Evolutionary conservation across 2,113 vertebrate genomes (phyloP).

Genomic region (Bostrychus sinensis): DNA sequence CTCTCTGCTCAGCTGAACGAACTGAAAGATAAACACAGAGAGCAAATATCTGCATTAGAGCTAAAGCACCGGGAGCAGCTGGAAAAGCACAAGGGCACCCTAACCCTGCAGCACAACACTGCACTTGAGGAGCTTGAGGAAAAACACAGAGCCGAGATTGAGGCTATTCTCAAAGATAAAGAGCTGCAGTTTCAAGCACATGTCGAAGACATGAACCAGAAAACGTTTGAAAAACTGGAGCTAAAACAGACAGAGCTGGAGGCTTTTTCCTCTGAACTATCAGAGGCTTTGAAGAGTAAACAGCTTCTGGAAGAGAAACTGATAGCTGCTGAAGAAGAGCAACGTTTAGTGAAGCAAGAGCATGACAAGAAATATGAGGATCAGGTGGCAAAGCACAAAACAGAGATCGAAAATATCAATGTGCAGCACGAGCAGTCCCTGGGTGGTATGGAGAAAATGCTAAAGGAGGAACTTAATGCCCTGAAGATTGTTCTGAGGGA

Average conservation of each 20-base stretch:
- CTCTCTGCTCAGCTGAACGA: slow-evolving; percentile 77
- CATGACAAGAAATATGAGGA: slow-evolving; percentile 80
- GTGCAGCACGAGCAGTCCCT: slow-evolving; percentile 81
- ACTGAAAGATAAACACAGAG: slow-evolving; percentile 81
- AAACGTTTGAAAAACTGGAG: slow-evolving; percentile 89
- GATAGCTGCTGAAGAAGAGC: slow-evolving; percentile 62
- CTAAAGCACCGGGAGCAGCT: slow-evolving; percentile 84
- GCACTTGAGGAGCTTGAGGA: slow-evolving; percentile 81
- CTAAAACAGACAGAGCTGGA: slow-evolving; percentile 91
- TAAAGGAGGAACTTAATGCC: slow-evolving; percentile 85
- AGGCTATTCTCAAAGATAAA: slow-evolving; percentile 84
- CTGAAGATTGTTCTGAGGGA: slow-evolving; percentile 82
- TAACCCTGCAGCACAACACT: slow-evolving; percentile 77
- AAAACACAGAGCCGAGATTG: slow-evolving; percentile 79
- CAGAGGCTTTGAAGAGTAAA: slow-evolving; percentile 80
- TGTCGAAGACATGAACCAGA: slow-evolving; percentile 92
- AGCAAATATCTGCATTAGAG: slow-evolving; percentile 80
- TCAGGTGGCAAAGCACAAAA: slow-evolving; percentile 75
- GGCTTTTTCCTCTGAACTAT: slow-evolving; percentile 84
- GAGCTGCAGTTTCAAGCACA: slow-evolving; percentile 85
- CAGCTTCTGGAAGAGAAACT: slow-evolving; percentile 83
- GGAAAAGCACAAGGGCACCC: slow-evolving; percentile 74
- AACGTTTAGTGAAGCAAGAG: slow-evolving; percentile 70
- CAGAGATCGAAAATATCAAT: slow-evolving; percentile 77
- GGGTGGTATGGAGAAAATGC: slow-evolving; percentile 79